Conservation (phyloP, 1,140 invertebrate species). For the Anthonomus grandis region DNA sequence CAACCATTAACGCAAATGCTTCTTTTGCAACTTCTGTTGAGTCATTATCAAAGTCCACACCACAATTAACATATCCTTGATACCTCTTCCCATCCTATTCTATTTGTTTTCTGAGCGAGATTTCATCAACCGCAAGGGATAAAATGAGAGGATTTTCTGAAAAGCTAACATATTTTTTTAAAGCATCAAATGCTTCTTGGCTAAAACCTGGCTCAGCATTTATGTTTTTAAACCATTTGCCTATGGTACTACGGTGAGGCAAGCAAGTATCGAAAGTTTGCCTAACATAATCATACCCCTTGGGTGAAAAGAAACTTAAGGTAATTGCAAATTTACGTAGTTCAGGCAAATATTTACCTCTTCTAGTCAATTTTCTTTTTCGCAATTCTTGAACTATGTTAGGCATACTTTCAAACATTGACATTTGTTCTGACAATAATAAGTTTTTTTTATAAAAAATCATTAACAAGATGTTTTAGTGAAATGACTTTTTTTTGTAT, state of each 20-base stretch:
- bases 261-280: constrained; percentile 17
- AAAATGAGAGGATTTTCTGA: neutral
- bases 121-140: constrained; percentile 18
- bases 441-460: constrained; percentile 7
- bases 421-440: constrained; percentile 15
- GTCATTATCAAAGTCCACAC: neutral
- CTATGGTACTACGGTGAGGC: constrained; percentile 15
- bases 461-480: constrained; percentile 4
- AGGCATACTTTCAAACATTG: constrained; percentile 4
- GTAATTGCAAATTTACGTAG: constrained; percentile 15
- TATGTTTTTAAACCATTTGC: constrained; percentile 18
- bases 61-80: constrained; percentile 21
- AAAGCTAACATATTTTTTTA: constrained; percentile 7
- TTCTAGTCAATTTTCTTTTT: neutral
- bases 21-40: constrained; percentile 4
- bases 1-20: constrained; percentile 15
- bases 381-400: neutral
- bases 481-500: constrained; percentile 10
- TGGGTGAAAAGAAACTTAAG: constrained; percentile 18
- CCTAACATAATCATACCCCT: constrained; percentile 20
- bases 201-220: constrained; percentile 20
- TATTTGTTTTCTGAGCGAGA: constrained; percentile 9
- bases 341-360: constrained; percentile 1
- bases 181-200: neutral
- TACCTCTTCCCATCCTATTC: constrained; percentile 13